phyloP scores from a whole-genome alignment of 1,140 invertebrate species.

The Pantala flavescens region DNA sequence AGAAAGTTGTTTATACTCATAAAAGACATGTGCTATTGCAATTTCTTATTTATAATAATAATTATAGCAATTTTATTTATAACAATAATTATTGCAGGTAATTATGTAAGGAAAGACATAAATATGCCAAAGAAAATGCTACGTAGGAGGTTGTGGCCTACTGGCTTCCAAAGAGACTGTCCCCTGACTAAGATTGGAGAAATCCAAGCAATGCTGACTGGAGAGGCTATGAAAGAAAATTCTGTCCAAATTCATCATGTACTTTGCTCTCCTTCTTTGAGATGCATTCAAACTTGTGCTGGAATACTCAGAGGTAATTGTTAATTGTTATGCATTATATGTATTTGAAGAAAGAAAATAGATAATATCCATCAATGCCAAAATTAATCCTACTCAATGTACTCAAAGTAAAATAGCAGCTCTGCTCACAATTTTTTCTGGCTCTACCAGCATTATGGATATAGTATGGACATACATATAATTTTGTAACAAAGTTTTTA shows the following conservation, averaged over 20 bases:
- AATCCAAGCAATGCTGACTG: conserved; percentile 60
- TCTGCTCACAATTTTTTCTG: too few relatives aligned
- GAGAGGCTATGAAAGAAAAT: conserved; percentile 60
- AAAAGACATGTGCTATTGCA: too few relatives aligned
- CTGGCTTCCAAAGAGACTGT: conserved; percentile 67
- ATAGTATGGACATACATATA: too few relatives aligned
- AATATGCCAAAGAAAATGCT: conserved; percentile 77
- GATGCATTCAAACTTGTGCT: conserved; percentile 83
- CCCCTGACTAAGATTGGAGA: conserved; percentile 76
- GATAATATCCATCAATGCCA: conserved; percentile 27
- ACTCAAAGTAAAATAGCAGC: too few relatives aligned
- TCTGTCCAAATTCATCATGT: conserved; percentile 57
- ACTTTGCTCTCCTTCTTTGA: conserved; percentile 74
- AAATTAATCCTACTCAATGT: conserved; percentile 22
- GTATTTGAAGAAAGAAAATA: conserved; percentile 11
- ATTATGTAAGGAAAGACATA: conserved; percentile 69
- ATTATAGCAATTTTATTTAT: too few relatives aligned
- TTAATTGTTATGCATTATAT: conserved; percentile 1
- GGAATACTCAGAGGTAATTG: conserved; percentile 48
- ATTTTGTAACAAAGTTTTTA: too few relatives aligned
- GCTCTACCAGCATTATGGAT: too few relatives aligned
- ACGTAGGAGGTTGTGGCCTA: conserved; percentile 42
- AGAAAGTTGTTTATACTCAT: too few relatives aligned
- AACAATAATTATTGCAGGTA: too few relatives aligned
- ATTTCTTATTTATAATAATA: too few relatives aligned